A percentile compares a stretch with the other conserved stretches of the same genome.
phyloP scores from a whole-genome alignment of 2,888 invertebrate species.

The Perizoma flavofasciatum region DNA sequence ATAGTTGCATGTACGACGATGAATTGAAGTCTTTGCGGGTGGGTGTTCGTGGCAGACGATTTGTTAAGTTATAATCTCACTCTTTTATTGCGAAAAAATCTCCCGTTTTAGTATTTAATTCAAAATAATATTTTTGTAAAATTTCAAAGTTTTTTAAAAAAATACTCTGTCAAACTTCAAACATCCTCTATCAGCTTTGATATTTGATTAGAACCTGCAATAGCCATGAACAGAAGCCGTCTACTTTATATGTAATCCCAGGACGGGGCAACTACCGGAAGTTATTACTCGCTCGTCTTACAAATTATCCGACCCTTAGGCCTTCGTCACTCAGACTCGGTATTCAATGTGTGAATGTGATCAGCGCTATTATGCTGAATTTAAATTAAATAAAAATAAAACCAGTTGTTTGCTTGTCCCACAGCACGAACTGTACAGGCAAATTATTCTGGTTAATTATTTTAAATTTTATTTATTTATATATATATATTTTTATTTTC shows the following conservation, averaged over 20 bases:
- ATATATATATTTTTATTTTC: too few species aligned
- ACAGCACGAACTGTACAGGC: too few species aligned
- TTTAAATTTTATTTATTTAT: too few species aligned
- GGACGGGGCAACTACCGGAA: conserved; percentile 46
- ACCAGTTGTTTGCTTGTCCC: too few species aligned
- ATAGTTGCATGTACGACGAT: too few species aligned
- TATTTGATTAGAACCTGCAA: conserved; percentile 26
- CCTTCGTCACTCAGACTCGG: conserved; percentile 24
- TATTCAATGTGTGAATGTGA: conserved; percentile 10
- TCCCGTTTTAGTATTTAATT: neutral
- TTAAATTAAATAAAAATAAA: neutral
- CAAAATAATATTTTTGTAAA: neutral
- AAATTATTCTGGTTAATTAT: too few species aligned
- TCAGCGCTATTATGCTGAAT: conserved; percentile 1
- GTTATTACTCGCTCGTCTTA: conserved; percentile 71
- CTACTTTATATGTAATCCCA: conserved; percentile 24
- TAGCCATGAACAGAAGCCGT: conserved; percentile 24
- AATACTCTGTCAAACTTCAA: neutral
- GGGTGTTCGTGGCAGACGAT: too few species aligned
- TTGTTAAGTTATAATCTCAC: too few species aligned
- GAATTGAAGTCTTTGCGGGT: too few species aligned
- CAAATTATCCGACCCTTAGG: conserved; percentile 65
- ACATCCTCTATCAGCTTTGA: conserved; percentile 11
- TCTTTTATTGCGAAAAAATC: too few species aligned
- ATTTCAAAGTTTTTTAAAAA: too few species aligned